These are phyloP conservation scores for Drosophila siamana DNA, from an alignment of 2,888 invertebrate species.

Conservation along the genomic window DNA sequence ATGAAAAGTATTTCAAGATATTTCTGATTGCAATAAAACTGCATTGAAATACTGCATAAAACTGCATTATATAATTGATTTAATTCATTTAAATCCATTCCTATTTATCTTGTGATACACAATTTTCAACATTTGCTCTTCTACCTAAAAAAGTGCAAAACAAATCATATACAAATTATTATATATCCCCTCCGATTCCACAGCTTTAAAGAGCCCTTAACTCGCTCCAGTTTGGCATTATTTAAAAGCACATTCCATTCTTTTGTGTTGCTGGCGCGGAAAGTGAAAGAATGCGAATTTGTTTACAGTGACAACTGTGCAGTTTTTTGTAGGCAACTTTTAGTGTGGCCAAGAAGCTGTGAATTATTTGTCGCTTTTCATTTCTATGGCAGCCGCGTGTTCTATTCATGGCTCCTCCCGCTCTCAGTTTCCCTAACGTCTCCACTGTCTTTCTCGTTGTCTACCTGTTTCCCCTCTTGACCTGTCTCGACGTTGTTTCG, in stretches of 20 bases:
- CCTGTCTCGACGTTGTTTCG: conserved; percentile 46
- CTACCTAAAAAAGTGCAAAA: too few relatives aligned
- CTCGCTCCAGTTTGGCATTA: neutral
- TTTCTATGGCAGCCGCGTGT: conserved; percentile 39
- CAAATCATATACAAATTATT: too few relatives aligned
- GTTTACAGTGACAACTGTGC: conserved; percentile 9
- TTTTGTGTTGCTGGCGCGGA: neutral
- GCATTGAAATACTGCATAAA: too few relatives aligned
- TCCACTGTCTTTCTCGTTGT: neutral
- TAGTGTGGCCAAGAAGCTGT: conserved; percentile 40
- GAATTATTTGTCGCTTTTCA: conserved; percentile 43
- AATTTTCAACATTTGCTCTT: too few relatives aligned
- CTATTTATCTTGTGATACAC: too few relatives aligned
- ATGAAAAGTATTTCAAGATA: too few relatives aligned
- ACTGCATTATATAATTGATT: too few relatives aligned
- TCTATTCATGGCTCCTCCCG: conserved; percentile 13
- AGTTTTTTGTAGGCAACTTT: conserved; percentile 4
- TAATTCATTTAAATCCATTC: too few relatives aligned
- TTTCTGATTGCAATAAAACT: too few relatives aligned
- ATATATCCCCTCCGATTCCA: too few relatives aligned
- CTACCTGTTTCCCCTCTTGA: conserved; percentile 42
- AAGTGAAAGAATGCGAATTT: neutral
- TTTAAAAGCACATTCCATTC: neutral
- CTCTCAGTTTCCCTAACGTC: neutral
- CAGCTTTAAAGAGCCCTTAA: neutral